phyloP scores from a whole-genome alignment of 2,888 invertebrate species.

The Apantesis nais region DNA sequence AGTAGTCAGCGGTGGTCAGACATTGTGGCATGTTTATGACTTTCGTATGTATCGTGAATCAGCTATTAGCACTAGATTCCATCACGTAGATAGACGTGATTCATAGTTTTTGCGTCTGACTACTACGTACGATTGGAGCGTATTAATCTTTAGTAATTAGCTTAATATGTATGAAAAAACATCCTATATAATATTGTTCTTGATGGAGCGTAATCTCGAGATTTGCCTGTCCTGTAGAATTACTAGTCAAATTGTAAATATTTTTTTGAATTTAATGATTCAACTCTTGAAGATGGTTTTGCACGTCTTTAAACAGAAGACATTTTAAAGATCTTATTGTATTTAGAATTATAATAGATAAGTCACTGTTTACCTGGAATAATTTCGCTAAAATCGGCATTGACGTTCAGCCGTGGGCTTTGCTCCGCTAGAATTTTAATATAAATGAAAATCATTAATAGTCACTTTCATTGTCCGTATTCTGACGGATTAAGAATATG shows the following conservation, averaged over 20 bases:
- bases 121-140: not conserved
- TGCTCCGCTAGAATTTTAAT: too few species aligned
- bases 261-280: not conserved
- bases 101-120: conserved; percentile 31
- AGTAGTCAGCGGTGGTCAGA: conserved; percentile 31
- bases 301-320: too few species aligned
- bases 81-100: conserved; percentile 22
- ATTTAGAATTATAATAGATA: too few species aligned
- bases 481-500: too few species aligned
- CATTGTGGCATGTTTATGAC: conserved; percentile 29
- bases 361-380: too few species aligned
- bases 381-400: too few species aligned
- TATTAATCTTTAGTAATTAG: not conserved
- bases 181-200: not conserved
- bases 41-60: conserved; percentile 38
- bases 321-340: too few species aligned
- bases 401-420: too few species aligned
- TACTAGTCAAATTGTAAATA: not conserved
- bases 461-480: too few species aligned
- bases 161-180: not conserved
- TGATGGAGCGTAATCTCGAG: not conserved
- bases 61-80: conserved; percentile 35
- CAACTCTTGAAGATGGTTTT: not conserved
- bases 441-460: too few species aligned
- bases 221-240: not conserved